Evolutionary conservation across 2,797 vertebrate species (phyloP), one percentile per base, ranked within the genome.

Genomic region (Danio choprae): DNA sequence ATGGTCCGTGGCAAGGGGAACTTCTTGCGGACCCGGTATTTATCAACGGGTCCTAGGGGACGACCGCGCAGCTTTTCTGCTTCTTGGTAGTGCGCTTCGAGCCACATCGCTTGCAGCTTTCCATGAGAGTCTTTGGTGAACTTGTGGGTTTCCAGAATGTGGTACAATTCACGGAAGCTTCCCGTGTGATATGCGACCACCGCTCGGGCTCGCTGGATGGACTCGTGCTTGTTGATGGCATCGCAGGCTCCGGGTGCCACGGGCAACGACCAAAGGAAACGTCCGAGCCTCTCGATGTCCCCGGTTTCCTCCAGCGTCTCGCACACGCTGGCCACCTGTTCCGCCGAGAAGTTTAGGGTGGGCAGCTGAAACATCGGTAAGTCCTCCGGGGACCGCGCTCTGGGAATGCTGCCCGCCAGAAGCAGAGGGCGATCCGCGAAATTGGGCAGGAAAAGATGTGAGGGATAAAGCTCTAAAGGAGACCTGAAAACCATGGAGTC

Each of bases 291-390:
- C 91, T 98, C 97, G 86, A 98, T 95, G 94, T 99, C 97, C 80
- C 97, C 97, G 56, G 96, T 98, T 92, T 98, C 97, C 92, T 99
- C 97, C 94, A 98, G 94, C 87, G 97, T 98, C 93, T 98, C 97
- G 88, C 97, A 99, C 85, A 99, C 97, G 92, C 96, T 95, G 91
- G 97, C 97, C 93, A 99, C 97, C 94, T 99, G 97, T 91, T 97
- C 93, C 87, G 96, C 96, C 67, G 97, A 97, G 93, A 98, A 99
- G 91, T 96, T 98, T 88, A 98, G 91, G 81, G 95, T 96, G 85
- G 97, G 97, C 88, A 97, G 93, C 88, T 96, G 95, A 91, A 92
- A 96, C 94, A 93, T 96, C 86, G 43, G 88, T 82, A 72, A 86
- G 87, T 96, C 95, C 92, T 96, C 96, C 87, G 94, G 95, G 87